phyloP scores from a whole-genome alignment of 1,140 invertebrate genomes.

The Heterodera schachtii region DNA sequence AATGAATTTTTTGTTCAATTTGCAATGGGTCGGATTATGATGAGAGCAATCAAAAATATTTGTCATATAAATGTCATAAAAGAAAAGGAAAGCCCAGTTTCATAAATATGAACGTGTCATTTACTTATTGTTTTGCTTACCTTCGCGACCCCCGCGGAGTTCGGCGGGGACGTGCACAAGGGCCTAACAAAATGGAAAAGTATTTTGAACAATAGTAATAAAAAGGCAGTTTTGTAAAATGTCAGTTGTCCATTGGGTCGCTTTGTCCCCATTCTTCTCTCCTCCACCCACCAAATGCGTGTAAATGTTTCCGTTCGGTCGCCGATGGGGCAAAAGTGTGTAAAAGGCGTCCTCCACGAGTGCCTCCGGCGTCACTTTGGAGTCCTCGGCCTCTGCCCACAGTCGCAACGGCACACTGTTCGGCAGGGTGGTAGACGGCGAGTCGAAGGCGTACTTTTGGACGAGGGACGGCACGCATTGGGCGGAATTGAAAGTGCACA shows the following conservation, averaged over 20 bases:
- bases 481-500: conserved; percentile 48
- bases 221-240: not conserved
- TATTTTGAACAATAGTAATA: not conserved
- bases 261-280: not conserved
- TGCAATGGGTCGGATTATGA: no score
- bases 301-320: conserved; percentile 49
- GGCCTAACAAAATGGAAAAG: conserved; percentile 4
- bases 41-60: no score
- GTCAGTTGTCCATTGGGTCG: no score
- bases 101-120: no score
- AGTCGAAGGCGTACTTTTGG: conserved; percentile 44
- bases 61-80: no score
- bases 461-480: conserved; percentile 40
- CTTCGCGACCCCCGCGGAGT: conserved; percentile 26
- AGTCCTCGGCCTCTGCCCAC: conserved; percentile 49
- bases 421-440: not conserved
- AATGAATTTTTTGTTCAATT: no score
- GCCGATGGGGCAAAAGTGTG: conserved; percentile 47
- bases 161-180: conserved; percentile 16
- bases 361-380: conserved; percentile 8
- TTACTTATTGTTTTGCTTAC: not conserved
- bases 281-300: conserved; percentile 36
- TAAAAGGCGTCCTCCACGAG: conserved; percentile 40
- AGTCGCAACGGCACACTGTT: conserved; percentile 24
- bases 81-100: no score